Evolutionary conservation across 2,113 vertebrate genomes (phyloP).

Genomic region (Heterotis niloticus): DNA sequence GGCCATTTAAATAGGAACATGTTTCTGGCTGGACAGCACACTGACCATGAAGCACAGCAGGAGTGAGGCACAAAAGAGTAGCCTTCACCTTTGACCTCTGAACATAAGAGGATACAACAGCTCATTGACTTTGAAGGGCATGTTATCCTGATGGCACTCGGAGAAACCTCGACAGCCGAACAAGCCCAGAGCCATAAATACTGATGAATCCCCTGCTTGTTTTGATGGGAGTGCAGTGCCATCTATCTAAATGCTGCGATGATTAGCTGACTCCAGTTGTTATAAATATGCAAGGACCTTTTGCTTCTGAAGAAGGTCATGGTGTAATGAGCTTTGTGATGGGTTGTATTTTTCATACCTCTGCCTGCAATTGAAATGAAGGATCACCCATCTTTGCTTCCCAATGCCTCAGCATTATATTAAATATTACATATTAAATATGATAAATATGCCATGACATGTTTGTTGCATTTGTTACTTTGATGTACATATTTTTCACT

Average conservation of each 20-base stretch:
- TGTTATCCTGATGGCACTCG: neutral
- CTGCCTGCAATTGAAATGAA: conserved; percentile 49
- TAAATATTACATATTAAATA: conserved; percentile 34
- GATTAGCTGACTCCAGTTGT: conserved; percentile 39
- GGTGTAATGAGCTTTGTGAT: conserved; percentile 44
- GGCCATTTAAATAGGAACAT: neutral
- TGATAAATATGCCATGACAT: conserved; percentile 38
- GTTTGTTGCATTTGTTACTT: conserved; percentile 31
- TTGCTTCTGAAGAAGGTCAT: conserved; percentile 50
- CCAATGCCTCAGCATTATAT: conserved; percentile 39
- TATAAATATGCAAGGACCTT: conserved; percentile 44
- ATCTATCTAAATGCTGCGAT: neutral
- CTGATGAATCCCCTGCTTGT: conserved; percentile 34
- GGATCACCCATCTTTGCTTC: conserved; percentile 38
- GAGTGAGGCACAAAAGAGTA: neutral
- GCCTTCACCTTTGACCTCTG: neutral
- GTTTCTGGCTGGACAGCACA: neutral
- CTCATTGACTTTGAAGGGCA: neutral
- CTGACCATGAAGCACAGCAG: neutral
- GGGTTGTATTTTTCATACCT: conserved; percentile 41
- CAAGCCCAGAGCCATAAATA: conserved; percentile 18
- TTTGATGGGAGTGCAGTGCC: neutral
- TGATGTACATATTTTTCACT: conserved; percentile 18
- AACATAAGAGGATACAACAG: neutral
- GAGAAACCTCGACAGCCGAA: neutral